phyloP scores from a whole-genome alignment of 2,888 invertebrate species.

The Amphipoea oculea region DNA sequence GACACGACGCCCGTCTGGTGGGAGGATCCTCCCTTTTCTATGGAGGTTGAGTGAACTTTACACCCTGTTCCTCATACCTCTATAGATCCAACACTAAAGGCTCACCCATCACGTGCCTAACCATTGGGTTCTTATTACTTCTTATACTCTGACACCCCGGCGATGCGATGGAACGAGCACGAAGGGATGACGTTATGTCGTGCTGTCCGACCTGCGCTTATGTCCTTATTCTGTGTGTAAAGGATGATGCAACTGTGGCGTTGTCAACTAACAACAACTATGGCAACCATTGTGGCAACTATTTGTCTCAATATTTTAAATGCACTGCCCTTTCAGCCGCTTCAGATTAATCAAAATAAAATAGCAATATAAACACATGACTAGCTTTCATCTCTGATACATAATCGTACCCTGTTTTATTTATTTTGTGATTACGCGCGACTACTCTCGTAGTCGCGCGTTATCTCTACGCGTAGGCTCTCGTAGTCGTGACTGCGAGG shows the following conservation, averaged over 20 bases:
- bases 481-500: background rate
- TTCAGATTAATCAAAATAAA: constrained; percentile 60
- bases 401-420: constrained; percentile 63
- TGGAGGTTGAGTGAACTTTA: too few relatives aligned
- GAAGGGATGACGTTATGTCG: background rate
- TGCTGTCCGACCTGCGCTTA: background rate
- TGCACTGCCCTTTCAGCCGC: constrained; percentile 46
- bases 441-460: too few relatives aligned
- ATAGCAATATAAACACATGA: too few relatives aligned
- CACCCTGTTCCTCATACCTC: too few relatives aligned
- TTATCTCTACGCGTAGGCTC: too few relatives aligned
- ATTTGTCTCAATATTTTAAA: too few relatives aligned
- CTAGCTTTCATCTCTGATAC: constrained; percentile 86
- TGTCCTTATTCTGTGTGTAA: constrained; percentile 47
- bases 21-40: too few relatives aligned
- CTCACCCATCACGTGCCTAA: background rate
- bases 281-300: too few relatives aligned
- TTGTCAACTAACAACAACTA: too few relatives aligned
- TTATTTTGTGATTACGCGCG: too few relatives aligned
- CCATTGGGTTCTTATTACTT: background rate
- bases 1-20: too few relatives aligned
- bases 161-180: background rate
- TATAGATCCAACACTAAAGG: background rate
- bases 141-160: background rate
- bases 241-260: constrained; percentile 84